Evolutionary conservation across 2,888 invertebrate genomes (phyloP).

Genomic region (Aspidapion aeneum): DNA sequence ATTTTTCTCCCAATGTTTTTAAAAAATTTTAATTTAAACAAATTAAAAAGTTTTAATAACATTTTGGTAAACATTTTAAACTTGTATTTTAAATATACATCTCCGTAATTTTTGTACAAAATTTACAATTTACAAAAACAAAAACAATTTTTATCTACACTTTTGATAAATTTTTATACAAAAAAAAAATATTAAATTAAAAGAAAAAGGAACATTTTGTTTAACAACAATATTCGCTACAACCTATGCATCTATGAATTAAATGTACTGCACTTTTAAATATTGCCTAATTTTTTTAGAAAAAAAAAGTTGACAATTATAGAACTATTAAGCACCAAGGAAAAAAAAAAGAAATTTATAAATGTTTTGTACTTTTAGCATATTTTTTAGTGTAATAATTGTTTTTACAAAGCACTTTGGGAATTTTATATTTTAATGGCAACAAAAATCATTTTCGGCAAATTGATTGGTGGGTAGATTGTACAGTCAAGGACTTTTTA

Average conservation of each 20-base stretch:
- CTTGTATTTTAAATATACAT: no score
- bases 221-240: neutral
- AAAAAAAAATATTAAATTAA: constrained; percentile 2
- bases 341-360: neutral
- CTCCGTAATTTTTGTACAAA: no score
- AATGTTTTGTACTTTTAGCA: neutral
- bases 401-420: constrained; percentile 1
- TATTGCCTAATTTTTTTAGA: neutral
- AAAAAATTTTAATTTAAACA: no score
- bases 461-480: no score
- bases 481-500: no score
- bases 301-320: neutral
- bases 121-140: neutral
- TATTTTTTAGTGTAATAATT: neutral
- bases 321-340: neutral
- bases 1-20: no score
- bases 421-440: neutral
- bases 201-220: neutral
- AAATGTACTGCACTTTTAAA: neutral
- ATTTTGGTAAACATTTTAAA: no score
- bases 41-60: no score
- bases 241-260: neutral
- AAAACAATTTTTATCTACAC: neutral
- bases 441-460: no score
- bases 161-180: neutral